Percentiles rank a stretch among this genome's conserved stretches.
Evolutionary conservation across 2,797 vertebrate species (phyloP).

Genomic region (Smutsia gigantea): DNA sequence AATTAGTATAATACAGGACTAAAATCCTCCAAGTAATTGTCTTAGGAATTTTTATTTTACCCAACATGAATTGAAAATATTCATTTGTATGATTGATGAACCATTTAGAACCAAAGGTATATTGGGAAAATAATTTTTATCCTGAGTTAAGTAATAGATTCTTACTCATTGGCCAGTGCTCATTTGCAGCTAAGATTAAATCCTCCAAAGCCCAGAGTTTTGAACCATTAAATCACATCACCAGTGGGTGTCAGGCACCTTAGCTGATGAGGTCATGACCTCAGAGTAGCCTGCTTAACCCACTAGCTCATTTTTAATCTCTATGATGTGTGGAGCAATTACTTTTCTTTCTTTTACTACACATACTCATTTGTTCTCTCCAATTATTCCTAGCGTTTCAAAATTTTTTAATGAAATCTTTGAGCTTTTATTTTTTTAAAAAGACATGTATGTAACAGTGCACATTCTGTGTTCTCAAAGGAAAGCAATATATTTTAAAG

Average conservation of each 20-base stretch:
- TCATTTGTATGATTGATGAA: slow-evolving; percentile 47
- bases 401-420: background rate
- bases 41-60: slow-evolving; percentile 47
- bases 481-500: background rate
- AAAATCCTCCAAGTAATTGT: background rate
- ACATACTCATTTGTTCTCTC: background rate
- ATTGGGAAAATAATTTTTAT: slow-evolving; percentile 32
- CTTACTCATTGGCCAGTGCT: slow-evolving; percentile 42
- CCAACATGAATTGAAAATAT: background rate
- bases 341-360: background rate
- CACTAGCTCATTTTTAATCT: slow-evolving; percentile 34
- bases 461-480: background rate
- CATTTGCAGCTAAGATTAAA: slow-evolving; percentile 61
- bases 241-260: slow-evolving; percentile 30
- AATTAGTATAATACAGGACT: background rate
- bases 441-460: background rate
- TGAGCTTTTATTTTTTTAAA: background rate
- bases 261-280: background rate
- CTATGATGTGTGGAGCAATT: background rate
- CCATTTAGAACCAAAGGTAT: slow-evolving; percentile 4
- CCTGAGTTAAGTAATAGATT: slow-evolving; percentile 58
- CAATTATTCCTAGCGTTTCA: background rate
- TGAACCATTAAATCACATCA: slow-evolving; percentile 26
- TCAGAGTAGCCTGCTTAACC: background rate
- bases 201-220: slow-evolving; percentile 47